These are phyloP conservation scores for Antennarius maculatus DNA, from an alignment of 2,797 vertebrate genomes.

Conservation along the genomic window DNA sequence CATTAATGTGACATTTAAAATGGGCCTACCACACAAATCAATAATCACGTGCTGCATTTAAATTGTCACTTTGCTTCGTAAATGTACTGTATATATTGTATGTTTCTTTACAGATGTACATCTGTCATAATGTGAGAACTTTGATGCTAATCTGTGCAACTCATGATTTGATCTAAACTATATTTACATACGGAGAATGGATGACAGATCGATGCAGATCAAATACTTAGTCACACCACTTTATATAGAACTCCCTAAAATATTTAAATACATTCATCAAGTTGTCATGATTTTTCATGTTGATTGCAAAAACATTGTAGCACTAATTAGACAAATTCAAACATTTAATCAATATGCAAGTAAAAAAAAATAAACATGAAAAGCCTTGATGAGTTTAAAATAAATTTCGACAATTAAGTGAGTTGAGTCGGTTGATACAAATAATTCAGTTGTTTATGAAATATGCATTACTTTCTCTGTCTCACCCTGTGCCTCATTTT, in stretches of 20 bases:
- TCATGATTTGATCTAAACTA: no score
- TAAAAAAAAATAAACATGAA: conserved; percentile 21
- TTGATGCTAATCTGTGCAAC: no score
- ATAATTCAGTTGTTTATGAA: conserved; percentile 30
- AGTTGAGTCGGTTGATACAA: conserved; percentile 14
- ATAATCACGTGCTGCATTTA: no score
- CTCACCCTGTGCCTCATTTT: conserved; percentile 7
- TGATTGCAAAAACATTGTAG: conserved; percentile 65
- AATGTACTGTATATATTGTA: no score
- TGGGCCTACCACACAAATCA: no score
- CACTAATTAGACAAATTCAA: conserved; percentile 50
- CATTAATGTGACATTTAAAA: no score
- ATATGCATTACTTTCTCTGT: conserved; percentile 29
- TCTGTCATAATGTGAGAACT: no score
- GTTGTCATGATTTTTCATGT: conserved; percentile 45
- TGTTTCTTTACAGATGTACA: no score
- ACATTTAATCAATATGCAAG: conserved; percentile 1
- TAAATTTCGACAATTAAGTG: conserved; percentile 38
- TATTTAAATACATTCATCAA: conserved; percentile 60
- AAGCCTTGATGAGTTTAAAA: not conserved
- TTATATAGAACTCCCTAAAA: conserved; percentile 29
- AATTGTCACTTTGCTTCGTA: no score
- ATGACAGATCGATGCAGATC: not conserved
- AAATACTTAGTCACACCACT: conserved; percentile 26
- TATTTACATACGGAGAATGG: not conserved